Evolutionary conservation across 2,888 invertebrate genomes (phyloP), one percentile per base, ranked within the genome.

Genomic region (Cheilosia soror): DNA sequence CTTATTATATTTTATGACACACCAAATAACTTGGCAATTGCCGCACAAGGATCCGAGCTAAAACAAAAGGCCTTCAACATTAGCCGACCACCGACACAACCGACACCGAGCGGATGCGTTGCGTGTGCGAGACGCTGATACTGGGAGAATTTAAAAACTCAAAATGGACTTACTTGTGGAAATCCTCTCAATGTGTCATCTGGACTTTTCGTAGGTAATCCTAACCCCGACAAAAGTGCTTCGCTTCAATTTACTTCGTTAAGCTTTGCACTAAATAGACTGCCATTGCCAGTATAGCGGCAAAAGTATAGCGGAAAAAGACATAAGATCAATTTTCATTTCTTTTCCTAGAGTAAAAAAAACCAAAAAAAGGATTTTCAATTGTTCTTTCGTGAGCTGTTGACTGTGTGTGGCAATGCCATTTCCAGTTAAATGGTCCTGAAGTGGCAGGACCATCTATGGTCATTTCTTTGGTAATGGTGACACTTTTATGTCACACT

Each of bases 401-500:
- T 84, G 79, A 79, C 71, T 79, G 51, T 58, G 51, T 58, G 65
- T 65, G 58, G 75, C 65, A 40, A 79, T 78, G 57, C 58, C 69
- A 75, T 79, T 71, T 47, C 47, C 79, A 60, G 83, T 79, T 79
- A 84, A 84, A 79, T 75, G 79, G 73, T 72, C 73, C 68, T 76
- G 53, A 84, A 71, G 73, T 62, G 65, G 65, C 11, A 31, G 53
- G 25, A 31, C 55, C 62, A 49, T 81, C 73, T 71, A 60, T 58
- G 68, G 73, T 69, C 71, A 65, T 82, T 77, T 65, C 37, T 49
- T 65, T 58, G 53, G 65, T 63, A 79, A 84, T 84, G 79, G 75
- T 75, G 84, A 84, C 84, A 79, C 47, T 84, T 84, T 84, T 79
- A 84, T 79, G 75, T 84, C 79, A 79, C 84, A 84, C 84, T 84